A percentile compares a stretch with the other conserved stretches of the same genome.
Evolutionary conservation across 2,797 vertebrate genomes (phyloP).

Genomic region (Cichlasoma orientale): DNA sequence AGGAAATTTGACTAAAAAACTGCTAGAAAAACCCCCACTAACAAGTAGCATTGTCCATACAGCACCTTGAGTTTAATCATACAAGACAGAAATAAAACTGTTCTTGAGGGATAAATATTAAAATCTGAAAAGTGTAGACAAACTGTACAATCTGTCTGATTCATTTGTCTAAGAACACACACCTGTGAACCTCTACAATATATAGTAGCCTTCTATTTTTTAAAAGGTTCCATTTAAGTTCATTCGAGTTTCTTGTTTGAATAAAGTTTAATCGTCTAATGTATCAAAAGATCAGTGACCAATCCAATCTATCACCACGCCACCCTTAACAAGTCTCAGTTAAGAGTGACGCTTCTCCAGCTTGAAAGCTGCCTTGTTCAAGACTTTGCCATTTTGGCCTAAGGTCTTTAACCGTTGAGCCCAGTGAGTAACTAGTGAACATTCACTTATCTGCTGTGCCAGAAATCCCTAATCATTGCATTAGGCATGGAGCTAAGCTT

Average conservation of each 20-base stretch:
- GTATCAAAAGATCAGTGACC: background rate
- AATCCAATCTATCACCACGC: background rate
- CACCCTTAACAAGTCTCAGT: background rate
- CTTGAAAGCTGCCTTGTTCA: conserved; percentile 31
- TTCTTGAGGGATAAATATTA: background rate
- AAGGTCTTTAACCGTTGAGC: conserved; percentile 62
- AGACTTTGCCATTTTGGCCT: conserved; percentile 60
- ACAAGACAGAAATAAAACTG: background rate
- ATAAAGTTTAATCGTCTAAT: background rate
- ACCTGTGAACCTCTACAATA: background rate
- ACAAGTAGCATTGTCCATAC: background rate
- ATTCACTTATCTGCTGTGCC: conserved; percentile 80
- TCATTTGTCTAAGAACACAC: background rate
- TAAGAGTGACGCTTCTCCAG: background rate
- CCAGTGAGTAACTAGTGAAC: conserved; percentile 72
- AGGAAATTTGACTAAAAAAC: background rate
- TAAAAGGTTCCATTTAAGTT: background rate
- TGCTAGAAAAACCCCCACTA: background rate
- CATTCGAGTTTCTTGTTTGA: background rate
- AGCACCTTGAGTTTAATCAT: background rate
- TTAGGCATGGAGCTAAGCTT: conserved; percentile 79
- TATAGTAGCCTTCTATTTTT: background rate
- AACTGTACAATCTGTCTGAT: background rate
- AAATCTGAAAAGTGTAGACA: background rate
- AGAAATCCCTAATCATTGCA: conserved; percentile 84